Evolutionary conservation across 2,113 vertebrate species (phyloP), one percentile per base, ranked within the genome.

Genomic region (Psephotus haematonotus): DNA sequence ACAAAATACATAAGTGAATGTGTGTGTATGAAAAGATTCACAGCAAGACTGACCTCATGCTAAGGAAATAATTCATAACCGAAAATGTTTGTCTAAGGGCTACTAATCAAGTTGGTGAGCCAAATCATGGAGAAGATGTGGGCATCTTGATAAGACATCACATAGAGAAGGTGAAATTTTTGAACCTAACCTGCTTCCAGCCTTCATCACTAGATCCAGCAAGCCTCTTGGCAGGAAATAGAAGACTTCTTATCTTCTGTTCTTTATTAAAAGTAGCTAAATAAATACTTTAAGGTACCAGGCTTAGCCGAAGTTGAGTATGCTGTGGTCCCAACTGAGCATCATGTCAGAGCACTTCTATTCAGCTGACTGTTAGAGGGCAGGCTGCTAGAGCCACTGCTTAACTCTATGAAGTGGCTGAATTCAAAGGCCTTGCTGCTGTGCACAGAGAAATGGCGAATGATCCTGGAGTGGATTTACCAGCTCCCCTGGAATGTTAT

Each of bases 401-500:
- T 92, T 86, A 88, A 88, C 86, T 77, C 55, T 74, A 53, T 80
- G 82, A 93, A 96, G 82, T 81, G 76, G 41, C 72, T 74, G 80
- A 92, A 94, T 92, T 93, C 91, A 95, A 93, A 92, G 49, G 14
- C 44, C 79, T 85, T 93, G 74, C 76, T 88, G 29, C 67, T 85
- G 78, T 9, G 60, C 47, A 47, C 20, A 22, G 67, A 95, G 84
- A 71, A 94, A 75, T 3, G 11, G 59, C 44, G 94, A 88, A 93
- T 70, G 46, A 84, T 88, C 49, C 71, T 35, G 3, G 88, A 88
- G 71, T 90, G 63, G 43, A 31, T 93, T 92, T 94, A 49, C 49
- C 64, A 67, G 25, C 76, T 90, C 37, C 76, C 25, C 37, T 46
- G 37, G 68, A 90, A 92, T 63, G 59, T 63, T 86, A n/a, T 25